A percentile compares a stretch with the other conserved stretches of the same genome.
Evolutionary conservation across 2,113 vertebrate species (phyloP).

Genomic region (Eulemur rufifrons): DNA sequence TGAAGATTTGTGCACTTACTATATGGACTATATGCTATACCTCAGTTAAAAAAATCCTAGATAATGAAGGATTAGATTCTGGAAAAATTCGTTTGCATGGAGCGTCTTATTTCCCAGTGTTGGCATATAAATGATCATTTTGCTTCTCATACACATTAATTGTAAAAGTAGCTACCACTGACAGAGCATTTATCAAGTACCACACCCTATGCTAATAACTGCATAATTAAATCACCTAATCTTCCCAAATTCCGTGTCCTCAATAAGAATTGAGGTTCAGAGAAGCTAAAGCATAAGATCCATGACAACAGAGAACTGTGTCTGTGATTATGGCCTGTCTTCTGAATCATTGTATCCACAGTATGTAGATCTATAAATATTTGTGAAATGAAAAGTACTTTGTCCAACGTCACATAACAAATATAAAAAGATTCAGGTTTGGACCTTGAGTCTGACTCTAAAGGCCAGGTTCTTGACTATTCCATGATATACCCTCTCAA

Average conservation of each 20-base stretch:
- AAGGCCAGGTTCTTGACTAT: not conserved
- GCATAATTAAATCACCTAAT: not conserved
- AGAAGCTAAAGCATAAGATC: not conserved
- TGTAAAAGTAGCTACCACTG: not conserved
- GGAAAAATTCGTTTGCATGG: not conserved
- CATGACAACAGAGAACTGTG: not conserved
- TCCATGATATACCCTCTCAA: not conserved
- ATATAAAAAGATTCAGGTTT: not conserved
- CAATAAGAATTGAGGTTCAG: not conserved
- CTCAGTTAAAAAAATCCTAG: not conserved
- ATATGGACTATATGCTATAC: not conserved
- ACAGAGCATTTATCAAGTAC: not conserved
- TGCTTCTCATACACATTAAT: not conserved
- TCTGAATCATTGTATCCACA: not conserved
- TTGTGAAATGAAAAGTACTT: conserved; percentile 24
- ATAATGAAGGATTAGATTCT: not conserved
- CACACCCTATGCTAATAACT: not conserved
- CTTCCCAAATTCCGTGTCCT: not conserved
- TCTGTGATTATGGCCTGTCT: not conserved
- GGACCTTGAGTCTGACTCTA: not conserved
- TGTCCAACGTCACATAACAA: not conserved
- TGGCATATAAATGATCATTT: not conserved
- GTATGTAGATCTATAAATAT: not conserved
- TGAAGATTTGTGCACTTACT: not conserved
- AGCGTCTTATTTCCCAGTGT: not conserved